These are phyloP conservation scores for Bubo blakistoni DNA, from an alignment of 2,113 vertebrate species.

Conservation along the genomic window DNA sequence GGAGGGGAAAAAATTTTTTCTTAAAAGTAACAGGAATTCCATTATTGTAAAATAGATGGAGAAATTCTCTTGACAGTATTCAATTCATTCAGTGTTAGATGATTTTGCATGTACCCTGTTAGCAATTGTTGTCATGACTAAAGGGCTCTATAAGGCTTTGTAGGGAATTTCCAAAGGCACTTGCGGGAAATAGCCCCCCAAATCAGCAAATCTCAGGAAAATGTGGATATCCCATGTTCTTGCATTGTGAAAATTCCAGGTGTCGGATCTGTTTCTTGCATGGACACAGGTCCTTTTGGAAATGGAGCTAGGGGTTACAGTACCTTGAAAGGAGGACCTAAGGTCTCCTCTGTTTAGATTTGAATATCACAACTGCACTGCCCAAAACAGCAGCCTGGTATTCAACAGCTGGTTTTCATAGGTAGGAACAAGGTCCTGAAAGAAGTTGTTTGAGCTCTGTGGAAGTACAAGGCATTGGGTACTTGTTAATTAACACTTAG, in stretches of 20 bases:
- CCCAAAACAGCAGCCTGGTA: background rate
- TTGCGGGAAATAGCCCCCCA: background rate
- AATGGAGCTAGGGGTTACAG: background rate
- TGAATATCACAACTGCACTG: background rate
- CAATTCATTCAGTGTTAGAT: background rate
- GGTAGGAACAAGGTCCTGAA: background rate
- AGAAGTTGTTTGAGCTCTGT: background rate
- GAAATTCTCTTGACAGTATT: background rate
- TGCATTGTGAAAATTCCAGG: background rate
- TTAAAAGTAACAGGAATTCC: background rate
- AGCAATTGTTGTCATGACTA: background rate
- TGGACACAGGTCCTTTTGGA: background rate
- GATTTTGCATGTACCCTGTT: background rate
- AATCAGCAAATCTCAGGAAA: background rate
- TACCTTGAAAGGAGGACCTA: background rate
- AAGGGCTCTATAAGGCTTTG: background rate
- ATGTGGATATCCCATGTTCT: fast-evolving
- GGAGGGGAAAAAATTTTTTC: background rate
- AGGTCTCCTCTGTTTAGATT: background rate
- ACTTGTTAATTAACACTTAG: background rate
- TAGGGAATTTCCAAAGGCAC: fast-evolving
- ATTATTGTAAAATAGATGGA: background rate
- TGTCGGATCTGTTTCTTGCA: background rate
- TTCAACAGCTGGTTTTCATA: background rate
- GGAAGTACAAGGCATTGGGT: background rate